These are phyloP conservation scores for Ochotona curzoniae DNA, from an alignment of 2,113 vertebrate genomes.

Conservation along the genomic window DNA sequence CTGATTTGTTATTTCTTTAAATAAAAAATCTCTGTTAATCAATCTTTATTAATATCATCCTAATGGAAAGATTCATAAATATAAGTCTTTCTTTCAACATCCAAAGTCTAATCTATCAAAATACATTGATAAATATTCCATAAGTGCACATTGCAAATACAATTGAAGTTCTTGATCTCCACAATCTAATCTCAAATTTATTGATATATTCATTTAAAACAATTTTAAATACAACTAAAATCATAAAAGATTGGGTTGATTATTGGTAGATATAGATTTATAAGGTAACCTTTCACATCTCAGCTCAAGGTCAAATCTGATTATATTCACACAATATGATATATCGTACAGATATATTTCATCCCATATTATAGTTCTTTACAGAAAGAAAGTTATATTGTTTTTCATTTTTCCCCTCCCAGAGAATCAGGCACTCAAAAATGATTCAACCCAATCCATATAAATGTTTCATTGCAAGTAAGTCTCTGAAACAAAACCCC, in stretches of 20 bases:
- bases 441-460: conserved; percentile 48
- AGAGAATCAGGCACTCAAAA: background rate
- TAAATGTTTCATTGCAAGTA: conserved; percentile 54
- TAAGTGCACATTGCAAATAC: conserved; percentile 66
- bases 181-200: conserved; percentile 82
- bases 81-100: conserved; percentile 67
- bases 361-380: conserved; percentile 68
- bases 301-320: conserved; percentile 68
- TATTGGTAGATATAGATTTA: conserved; percentile 67
- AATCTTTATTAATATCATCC: conserved; percentile 77
- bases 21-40: conserved; percentile 71
- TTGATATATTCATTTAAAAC: conserved; percentile 76
- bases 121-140: conserved; percentile 69
- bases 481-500: background rate
- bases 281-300: conserved; percentile 75
- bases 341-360: conserved; percentile 43
- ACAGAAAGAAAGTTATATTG: conserved; percentile 13
- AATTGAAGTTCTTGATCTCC: conserved; percentile 66
- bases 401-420: background rate
- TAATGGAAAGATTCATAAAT: conserved; percentile 78
- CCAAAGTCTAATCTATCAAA: conserved; percentile 76
- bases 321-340: conserved; percentile 59
- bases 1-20: conserved; percentile 50
- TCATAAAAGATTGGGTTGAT: conserved; percentile 10
- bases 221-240: conserved; percentile 69